These are phyloP conservation scores for Lamellibrachia satsuma DNA, from an alignment of 2,888 invertebrate species.

Conservation along the genomic window DNA sequence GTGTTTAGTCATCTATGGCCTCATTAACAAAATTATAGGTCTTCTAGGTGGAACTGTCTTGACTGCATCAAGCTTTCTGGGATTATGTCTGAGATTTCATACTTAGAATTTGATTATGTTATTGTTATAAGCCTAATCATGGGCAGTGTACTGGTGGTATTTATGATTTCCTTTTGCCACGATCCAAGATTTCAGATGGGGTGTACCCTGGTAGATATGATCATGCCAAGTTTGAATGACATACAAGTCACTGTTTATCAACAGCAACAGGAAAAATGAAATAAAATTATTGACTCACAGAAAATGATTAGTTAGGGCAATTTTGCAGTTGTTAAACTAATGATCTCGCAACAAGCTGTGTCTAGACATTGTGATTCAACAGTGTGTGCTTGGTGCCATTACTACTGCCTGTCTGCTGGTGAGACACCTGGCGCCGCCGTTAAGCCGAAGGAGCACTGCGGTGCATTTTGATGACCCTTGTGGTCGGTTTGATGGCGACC, in stretches of 20 bases:
- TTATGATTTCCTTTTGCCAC: not conserved
- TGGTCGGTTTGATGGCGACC: not conserved
- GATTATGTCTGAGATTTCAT: not conserved
- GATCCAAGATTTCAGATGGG: not conserved
- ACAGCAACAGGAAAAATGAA: not conserved
- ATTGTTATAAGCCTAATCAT: not conserved
- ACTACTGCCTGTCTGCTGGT: not conserved
- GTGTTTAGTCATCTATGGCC: too few relatives aligned
- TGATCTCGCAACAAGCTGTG: not conserved
- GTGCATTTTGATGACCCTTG: conserved; percentile 13
- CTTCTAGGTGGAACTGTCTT: too few relatives aligned
- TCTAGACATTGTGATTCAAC: not conserved
- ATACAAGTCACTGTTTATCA: not conserved
- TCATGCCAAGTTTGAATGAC: not conserved
- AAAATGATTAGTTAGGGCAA: not conserved
- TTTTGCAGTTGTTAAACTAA: not conserved
- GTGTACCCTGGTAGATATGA: not conserved
- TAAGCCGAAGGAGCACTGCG: not conserved
- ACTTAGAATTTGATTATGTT: not conserved
- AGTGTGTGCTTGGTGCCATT: not conserved
- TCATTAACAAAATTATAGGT: too few relatives aligned
- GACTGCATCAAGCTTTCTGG: too few relatives aligned
- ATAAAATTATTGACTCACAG: not conserved
- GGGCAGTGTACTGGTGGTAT: not conserved
- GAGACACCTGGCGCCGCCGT: not conserved